These are phyloP conservation scores for Willisornis vidua DNA, from an alignment of 2,113 vertebrate species.

Conservation along the genomic window DNA sequence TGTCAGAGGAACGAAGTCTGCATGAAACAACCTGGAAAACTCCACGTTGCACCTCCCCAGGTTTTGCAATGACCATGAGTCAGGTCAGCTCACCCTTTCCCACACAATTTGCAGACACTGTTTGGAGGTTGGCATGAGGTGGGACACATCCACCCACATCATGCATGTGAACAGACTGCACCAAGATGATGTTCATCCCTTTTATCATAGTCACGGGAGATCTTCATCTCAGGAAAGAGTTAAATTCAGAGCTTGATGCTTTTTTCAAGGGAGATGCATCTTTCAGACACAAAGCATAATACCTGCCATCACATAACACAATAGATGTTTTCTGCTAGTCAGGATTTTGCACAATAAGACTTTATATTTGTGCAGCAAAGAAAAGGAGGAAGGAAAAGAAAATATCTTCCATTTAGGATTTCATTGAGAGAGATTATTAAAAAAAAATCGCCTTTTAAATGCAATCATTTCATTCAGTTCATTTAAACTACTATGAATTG, in stretches of 20 bases:
- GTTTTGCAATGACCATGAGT: not conserved
- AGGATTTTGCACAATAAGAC: not conserved
- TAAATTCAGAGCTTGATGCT: not conserved
- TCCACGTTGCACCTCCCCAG: not conserved
- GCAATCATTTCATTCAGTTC: not conserved
- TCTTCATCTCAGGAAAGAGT: not conserved
- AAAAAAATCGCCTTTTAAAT: not conserved
- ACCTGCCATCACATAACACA: not conserved
- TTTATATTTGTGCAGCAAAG: not conserved
- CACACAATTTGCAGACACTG: not conserved
- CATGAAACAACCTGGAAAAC: not conserved
- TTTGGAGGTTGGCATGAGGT: not conserved
- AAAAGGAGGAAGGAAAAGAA: not conserved
- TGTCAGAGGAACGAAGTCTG: not conserved
- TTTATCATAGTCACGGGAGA: not conserved
- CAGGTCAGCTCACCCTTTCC: not conserved
- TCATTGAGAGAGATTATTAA: not conserved
- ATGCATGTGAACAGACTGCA: not conserved
- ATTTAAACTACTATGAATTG: not conserved
- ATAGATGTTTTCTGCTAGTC: not conserved
- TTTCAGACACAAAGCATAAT: not conserved
- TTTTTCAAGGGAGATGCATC: not conserved
- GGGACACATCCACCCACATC: not conserved
- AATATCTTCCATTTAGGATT: not conserved
- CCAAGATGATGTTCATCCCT: not conserved